Evolutionary conservation across 2,888 invertebrate species (phyloP).

Genomic region (Rotaria macrura): DNA sequence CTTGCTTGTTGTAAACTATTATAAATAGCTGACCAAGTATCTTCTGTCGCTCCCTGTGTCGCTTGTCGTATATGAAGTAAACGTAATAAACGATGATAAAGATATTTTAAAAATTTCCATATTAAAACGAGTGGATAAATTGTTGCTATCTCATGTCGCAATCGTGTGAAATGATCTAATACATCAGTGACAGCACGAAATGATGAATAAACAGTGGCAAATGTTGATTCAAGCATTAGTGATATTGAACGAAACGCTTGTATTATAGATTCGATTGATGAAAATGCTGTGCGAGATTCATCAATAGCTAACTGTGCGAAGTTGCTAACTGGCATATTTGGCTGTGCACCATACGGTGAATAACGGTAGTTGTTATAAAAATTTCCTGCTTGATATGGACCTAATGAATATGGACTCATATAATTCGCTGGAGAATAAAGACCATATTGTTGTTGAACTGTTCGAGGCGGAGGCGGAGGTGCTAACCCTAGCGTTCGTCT

Average conservation of each 20-base stretch:
- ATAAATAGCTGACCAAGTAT: conserved; percentile 13
- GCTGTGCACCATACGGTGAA: neutral
- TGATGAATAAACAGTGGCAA: conserved; percentile 83
- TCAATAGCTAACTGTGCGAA: conserved; percentile 62
- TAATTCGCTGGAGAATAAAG: neutral
- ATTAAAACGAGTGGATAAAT: conserved; percentile 77
- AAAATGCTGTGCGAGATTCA: conserved; percentile 78
- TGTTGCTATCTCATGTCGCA: conserved; percentile 71
- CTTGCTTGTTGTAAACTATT: conserved; percentile 34
- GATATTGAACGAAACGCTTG: conserved; percentile 82
- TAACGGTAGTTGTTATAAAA: neutral
- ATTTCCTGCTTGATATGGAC: neutral
- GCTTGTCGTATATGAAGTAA: conserved; percentile 51
- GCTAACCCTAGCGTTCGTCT: neutral
- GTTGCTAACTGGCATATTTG: neutral
- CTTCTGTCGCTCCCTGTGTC: neutral
- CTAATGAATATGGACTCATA: neutral
- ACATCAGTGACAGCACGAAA: conserved; percentile 88
- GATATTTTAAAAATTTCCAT: conserved; percentile 67
- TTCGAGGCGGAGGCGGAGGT: neutral
- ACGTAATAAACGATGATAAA: conserved; percentile 65
- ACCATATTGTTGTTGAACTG: neutral
- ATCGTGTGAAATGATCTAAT: conserved; percentile 79
- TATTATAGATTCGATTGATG: conserved; percentile 81
- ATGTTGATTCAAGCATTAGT: conserved; percentile 91